phyloP scores from a whole-genome alignment of 2,797 vertebrate species.

The Oceanodroma leucorhoa region DNA sequence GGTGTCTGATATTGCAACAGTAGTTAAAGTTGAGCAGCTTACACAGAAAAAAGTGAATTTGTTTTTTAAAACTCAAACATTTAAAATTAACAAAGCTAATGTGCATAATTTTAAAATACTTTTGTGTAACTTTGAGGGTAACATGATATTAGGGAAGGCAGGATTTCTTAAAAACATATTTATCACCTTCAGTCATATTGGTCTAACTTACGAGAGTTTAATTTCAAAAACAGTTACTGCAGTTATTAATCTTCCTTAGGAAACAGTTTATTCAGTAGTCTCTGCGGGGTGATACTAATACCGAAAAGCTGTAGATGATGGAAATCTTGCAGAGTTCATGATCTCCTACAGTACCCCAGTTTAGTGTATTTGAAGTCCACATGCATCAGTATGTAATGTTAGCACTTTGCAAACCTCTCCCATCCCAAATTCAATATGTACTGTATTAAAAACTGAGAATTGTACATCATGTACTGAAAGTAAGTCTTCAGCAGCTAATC shows the following conservation, averaged over 20 bases:
- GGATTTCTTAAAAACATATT: background rate
- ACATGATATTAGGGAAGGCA: background rate
- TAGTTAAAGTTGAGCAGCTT: background rate
- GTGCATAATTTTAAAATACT: background rate
- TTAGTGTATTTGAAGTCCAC: background rate
- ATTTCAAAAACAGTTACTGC: background rate
- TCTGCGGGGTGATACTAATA: background rate
- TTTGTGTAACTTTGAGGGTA: background rate
- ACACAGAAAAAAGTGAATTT: background rate
- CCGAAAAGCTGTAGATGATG: background rate
- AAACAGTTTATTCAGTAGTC: background rate
- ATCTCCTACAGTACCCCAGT: background rate
- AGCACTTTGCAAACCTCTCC: background rate
- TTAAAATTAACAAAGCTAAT: background rate
- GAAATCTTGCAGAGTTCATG: background rate
- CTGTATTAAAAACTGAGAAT: background rate
- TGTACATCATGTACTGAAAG: background rate
- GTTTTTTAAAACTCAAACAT: background rate
- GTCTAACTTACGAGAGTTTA: background rate
- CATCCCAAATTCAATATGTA: background rate
- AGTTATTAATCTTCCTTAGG: background rate
- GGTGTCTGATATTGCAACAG: background rate
- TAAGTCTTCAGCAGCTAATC: background rate
- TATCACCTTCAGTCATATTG: background rate
- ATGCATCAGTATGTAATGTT: background rate